Evolutionary conservation across 2,797 vertebrate species (phyloP).

Genomic region (Brachymystax lenok): DNA sequence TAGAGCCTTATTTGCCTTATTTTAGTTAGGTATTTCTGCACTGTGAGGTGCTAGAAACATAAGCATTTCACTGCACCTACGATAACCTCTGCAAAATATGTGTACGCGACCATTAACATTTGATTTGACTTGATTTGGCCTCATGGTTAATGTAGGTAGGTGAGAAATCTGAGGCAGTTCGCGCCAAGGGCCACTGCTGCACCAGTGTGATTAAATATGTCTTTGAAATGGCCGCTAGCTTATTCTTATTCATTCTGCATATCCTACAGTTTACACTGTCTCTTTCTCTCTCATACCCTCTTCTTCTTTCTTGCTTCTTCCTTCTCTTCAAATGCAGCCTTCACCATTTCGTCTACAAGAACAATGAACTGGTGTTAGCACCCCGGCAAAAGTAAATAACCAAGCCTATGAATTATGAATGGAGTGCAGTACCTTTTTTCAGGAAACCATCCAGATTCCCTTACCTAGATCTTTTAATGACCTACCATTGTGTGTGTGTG

Average conservation of each 20-base stretch:
- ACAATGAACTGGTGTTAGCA: conserved; percentile 55
- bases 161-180: conserved; percentile 10
- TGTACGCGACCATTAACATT: no score
- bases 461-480: conserved; percentile 49
- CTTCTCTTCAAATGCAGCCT: conserved; percentile 37
- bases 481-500: conserved; percentile 23
- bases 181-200: neutral
- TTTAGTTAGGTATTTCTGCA: no score
- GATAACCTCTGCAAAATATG: no score
- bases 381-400: conserved; percentile 66
- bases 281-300: neutral
- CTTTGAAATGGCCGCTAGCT: conserved; percentile 45
- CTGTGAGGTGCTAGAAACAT: no score
- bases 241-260: conserved; percentile 38
- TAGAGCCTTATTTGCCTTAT: conserved; percentile 6
- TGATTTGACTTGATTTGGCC: neutral
- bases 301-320: conserved; percentile 1
- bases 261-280: neutral
- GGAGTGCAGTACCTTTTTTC: conserved; percentile 47
- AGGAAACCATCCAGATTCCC: conserved; percentile 54
- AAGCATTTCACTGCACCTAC: no score
- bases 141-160: neutral
- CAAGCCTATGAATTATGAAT: conserved; percentile 70
- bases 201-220: conserved; percentile 55
- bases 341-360: conserved; percentile 44